These are phyloP conservation scores for Tetramorium bicarinatum DNA, from an alignment of 2,888 invertebrate species.

Conservation along the genomic window DNA sequence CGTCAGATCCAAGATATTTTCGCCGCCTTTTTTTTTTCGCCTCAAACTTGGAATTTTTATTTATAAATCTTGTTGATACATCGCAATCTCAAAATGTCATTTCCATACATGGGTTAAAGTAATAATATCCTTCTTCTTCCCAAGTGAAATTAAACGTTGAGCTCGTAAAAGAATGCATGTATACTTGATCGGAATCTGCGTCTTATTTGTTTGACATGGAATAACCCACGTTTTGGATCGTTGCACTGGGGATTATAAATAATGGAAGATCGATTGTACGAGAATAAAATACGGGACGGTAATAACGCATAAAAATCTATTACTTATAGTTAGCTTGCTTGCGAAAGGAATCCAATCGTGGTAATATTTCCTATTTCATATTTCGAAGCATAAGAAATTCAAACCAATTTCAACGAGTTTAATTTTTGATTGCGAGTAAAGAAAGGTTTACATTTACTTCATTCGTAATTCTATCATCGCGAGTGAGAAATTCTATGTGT, in stretches of 20 bases:
- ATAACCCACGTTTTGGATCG: slow-evolving; percentile 3
- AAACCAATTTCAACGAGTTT: neutral
- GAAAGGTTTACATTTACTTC: neutral
- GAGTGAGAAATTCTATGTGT: slow-evolving; percentile 3
- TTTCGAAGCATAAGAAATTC: neutral
- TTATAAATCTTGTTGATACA: neutral
- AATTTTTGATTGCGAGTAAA: neutral
- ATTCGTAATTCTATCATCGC: neutral
- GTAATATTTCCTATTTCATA: neutral
- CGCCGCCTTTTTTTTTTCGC: no score
- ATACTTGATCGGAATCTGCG: slow-evolving; percentile 1
- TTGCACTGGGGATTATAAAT: slow-evolving; percentile 25
- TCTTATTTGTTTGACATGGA: neutral
- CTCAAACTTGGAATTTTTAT: neutral
- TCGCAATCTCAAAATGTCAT: neutral
- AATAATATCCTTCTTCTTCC: neutral
- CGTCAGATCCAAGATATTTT: neutral
- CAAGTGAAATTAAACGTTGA: neutral
- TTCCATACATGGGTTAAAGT: neutral
- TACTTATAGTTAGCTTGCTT: neutral
- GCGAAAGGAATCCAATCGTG: neutral
- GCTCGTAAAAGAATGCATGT: neutral
- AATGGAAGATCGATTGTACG: slow-evolving; percentile 25
- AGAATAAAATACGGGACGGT: slow-evolving; percentile 1
- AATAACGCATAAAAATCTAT: neutral